phyloP scores from a whole-genome alignment of 1,140 invertebrate genomes.

The Drosophila ambigua region DNA sequence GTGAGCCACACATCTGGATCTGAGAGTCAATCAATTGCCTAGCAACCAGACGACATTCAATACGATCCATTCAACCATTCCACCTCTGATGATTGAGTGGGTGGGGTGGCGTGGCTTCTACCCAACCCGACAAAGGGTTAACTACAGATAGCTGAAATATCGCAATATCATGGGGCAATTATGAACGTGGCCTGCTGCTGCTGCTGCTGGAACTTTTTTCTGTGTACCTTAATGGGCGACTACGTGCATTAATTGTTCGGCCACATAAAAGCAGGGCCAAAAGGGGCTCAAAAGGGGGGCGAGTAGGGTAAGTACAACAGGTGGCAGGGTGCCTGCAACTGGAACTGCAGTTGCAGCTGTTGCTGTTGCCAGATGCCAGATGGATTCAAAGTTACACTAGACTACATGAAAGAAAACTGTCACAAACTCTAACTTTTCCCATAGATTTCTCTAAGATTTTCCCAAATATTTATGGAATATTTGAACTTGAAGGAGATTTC shows the following conservation, averaged over 20 bases:
- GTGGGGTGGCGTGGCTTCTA: conserved; percentile 12
- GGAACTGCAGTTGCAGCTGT: conserved; percentile 26
- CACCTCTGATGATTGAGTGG: conserved; percentile 12
- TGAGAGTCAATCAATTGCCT: too few relatives aligned
- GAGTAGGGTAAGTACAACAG: conserved; percentile 37
- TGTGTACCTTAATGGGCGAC: too few relatives aligned
- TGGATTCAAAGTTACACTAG: conserved; percentile 52
- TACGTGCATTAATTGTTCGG: conserved; percentile 65
- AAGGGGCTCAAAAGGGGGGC: conserved; percentile 2
- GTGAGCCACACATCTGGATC: conserved; percentile 40
- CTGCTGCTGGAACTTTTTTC: too few relatives aligned
- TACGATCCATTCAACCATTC: too few relatives aligned
- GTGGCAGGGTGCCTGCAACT: conserved; percentile 49
- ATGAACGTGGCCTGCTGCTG: conserved; percentile 54
- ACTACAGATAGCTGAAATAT: conserved; percentile 54
- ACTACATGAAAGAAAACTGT: conserved; percentile 3
- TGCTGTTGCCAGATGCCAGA: conserved; percentile 32
- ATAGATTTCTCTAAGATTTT: too few relatives aligned
- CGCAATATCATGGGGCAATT: conserved; percentile 71
- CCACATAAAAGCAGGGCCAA: conserved; percentile 37
- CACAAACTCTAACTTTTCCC: too few relatives aligned
- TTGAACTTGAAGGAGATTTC: too few relatives aligned
- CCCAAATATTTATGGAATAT: too few relatives aligned
- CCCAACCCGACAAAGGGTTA: conserved; percentile 47
- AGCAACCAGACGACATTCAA: too few relatives aligned